Base-by-base conservation (phyloP, 2,113 vertebrate genomes). In the Empidonax alnorum region DNA sequence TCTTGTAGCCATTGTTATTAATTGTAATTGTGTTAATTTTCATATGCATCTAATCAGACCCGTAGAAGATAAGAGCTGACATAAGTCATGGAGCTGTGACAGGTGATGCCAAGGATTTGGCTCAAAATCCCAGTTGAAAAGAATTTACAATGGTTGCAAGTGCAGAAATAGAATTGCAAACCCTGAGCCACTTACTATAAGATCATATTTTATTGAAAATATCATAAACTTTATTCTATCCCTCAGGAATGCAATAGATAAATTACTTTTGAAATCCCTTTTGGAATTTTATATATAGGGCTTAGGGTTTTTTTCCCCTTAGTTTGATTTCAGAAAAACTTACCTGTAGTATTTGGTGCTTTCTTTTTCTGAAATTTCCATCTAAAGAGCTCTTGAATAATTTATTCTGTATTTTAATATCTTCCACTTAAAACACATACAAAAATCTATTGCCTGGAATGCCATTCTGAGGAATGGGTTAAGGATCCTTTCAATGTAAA, bases 141-240 rank as follows among this genome's bases (percentile, higher is more conserved):
- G 93, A 89, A 92, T 92, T 96, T 84, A 93, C 90, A 89, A 30
- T 92, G 37, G 88, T 94, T 96, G 90, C 88, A 90, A 95, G 88
- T 84, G 90, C 93, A 90, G 86, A 95, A 95, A 89, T 92, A 90
- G 95, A 86, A 94, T 78, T 94, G 73, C 80, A 87, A 92, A 96
- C 83, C 84, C 88, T 41, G 7, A 94, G 85, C 90, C 88, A 93
- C 80, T 97, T 96, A 94, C 76, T 94, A 33, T 93, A 84, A 90
- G 92, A 95, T 94, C 93, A 90, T 93, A 96, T 96, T 95, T 94
- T 94, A 97, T 93, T 94, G 96, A 93, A 94, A 96, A 96, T 92
- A 93, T 95, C 90, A 96, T 96, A 95, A 97, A 95, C 79, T 94
- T 94, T 94, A 94, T 92, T 96, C 86, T 96, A 49, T 89, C 94